These are phyloP conservation scores for Acanthurus leucopareius DNA, from an alignment of 2,797 vertebrate genomes.

Conservation along the genomic window DNA sequence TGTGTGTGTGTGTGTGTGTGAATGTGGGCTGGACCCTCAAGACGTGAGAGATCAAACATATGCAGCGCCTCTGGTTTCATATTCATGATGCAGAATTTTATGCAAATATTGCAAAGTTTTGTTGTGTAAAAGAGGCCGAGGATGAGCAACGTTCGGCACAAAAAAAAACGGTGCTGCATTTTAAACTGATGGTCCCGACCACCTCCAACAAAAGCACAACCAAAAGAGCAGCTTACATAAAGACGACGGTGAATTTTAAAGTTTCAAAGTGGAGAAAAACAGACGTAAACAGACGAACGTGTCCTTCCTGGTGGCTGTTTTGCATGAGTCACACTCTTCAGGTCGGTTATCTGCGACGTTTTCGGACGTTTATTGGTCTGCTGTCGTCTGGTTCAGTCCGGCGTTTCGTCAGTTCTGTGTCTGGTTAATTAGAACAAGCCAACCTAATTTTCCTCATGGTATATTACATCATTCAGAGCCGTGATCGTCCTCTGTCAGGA, in stretches of 20 bases:
- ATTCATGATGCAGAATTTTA: slow-evolving; percentile 29
- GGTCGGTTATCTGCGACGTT: background rate
- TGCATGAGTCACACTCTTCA: slow-evolving; percentile 14
- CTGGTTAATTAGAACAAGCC: slow-evolving; percentile 49
- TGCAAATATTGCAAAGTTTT: slow-evolving; percentile 47
- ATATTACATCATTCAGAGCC: slow-evolving; percentile 24
- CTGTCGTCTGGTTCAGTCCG: slow-evolving; percentile 17
- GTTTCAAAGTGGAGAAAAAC: background rate
- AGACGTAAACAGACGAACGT: background rate
- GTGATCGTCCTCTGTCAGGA: slow-evolving; percentile 56
- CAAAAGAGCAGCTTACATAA: slow-evolving; percentile 1
- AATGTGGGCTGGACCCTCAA: slow-evolving; percentile 39
- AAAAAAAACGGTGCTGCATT: slow-evolving; percentile 1
- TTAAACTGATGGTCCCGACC: slow-evolving; percentile 7
- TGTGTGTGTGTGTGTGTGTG: background rate
- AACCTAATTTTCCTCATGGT: slow-evolving; percentile 52
- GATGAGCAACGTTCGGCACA: slow-evolving; percentile 22
- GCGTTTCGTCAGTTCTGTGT: background rate
- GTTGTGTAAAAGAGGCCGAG: slow-evolving; percentile 18
- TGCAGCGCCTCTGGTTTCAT: slow-evolving; percentile 38
- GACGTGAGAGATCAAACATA: slow-evolving; percentile 48
- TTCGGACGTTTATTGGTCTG: background rate
- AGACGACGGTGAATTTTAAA: background rate
- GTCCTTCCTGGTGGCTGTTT: background rate
- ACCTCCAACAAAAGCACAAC: background rate